A percentile compares a stretch with the other conserved stretches of the same genome.
Conservation (phyloP, 2,113 vertebrate species). For the Ardeotis arabs region DNA sequence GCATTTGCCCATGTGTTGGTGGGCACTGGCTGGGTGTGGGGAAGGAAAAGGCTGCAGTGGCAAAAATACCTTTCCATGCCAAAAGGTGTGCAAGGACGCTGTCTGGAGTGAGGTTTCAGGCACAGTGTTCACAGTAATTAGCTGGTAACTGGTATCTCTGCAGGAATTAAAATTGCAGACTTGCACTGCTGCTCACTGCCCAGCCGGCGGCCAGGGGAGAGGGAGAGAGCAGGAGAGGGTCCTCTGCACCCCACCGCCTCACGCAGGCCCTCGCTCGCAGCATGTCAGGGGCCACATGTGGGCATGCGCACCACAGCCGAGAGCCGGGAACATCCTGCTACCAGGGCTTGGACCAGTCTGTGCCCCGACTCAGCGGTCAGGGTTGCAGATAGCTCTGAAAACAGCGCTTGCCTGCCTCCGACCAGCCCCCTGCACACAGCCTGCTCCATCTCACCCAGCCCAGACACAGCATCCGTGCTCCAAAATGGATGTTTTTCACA, state of each 20-base stretch:
- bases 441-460: not conserved
- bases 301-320: rapidly evolving
- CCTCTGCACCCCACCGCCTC: not conserved
- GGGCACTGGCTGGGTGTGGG: rapidly evolving
- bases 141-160: not conserved
- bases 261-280: not conserved
- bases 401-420: not conserved
- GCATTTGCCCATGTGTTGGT: rapidly evolving
- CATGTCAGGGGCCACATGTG: not conserved
- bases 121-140: rapidly evolving
- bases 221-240: not conserved
- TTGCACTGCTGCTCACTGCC: not conserved
- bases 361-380: rapidly evolving
- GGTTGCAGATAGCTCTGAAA: not conserved
- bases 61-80: not conserved
- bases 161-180: not conserved
- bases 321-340: not conserved
- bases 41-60: not conserved
- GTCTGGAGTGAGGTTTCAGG: not conserved
- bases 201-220: rapidly evolving
- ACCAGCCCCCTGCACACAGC: not conserved
- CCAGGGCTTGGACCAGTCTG: rapidly evolving
- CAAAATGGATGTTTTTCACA: constrained; percentile 61
- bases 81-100: not conserved
- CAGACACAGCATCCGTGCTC: not conserved